These are phyloP conservation scores for Xylota sylvarum DNA, from an alignment of 2,888 invertebrate genomes.

Conservation along the genomic window DNA sequence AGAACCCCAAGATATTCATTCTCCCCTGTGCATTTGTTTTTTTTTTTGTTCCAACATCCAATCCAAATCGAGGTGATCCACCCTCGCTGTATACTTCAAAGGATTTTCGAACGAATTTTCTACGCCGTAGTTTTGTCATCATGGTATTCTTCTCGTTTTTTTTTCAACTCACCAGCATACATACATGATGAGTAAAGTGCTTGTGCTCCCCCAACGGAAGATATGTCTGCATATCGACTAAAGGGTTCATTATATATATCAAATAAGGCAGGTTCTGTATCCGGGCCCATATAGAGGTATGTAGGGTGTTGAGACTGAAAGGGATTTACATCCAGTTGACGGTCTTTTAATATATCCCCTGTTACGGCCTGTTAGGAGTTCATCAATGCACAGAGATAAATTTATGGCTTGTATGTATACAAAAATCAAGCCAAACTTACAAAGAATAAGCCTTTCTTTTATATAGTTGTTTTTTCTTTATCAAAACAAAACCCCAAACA, in stretches of 20 bases:
- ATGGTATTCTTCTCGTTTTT: not conserved
- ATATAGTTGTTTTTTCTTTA: too few species aligned
- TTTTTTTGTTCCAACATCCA: slow-evolving; percentile 17
- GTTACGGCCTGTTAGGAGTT: too few species aligned
- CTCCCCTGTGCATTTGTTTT: slow-evolving; percentile 48
- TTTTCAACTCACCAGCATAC: slow-evolving; percentile 5
- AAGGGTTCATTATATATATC: slow-evolving; percentile 12
- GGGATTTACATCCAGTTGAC: not conserved
- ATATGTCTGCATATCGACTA: not conserved
- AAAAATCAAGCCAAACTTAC: too few species aligned
- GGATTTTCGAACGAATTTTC: slow-evolving; percentile 45
- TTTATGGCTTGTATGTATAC: too few species aligned
- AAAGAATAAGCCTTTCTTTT: too few species aligned
- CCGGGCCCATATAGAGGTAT: not conserved
- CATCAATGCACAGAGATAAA: too few species aligned
- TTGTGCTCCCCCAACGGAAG: slow-evolving; percentile 33
- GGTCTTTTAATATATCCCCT: too few species aligned
- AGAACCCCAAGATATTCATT: slow-evolving; percentile 33
- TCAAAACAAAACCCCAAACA: not conserved
- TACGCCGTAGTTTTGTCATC: slow-evolving; percentile 28
- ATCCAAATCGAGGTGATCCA: slow-evolving; percentile 67
- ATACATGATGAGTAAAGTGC: slow-evolving; percentile 46
- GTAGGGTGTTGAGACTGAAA: not conserved
- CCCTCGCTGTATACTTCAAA: slow-evolving; percentile 63
- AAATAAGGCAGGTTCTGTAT: slow-evolving; percentile 16